These are phyloP conservation scores for Drosophila burlai DNA, from an alignment of 1,140 invertebrate genomes.

Conservation along the genomic window DNA sequence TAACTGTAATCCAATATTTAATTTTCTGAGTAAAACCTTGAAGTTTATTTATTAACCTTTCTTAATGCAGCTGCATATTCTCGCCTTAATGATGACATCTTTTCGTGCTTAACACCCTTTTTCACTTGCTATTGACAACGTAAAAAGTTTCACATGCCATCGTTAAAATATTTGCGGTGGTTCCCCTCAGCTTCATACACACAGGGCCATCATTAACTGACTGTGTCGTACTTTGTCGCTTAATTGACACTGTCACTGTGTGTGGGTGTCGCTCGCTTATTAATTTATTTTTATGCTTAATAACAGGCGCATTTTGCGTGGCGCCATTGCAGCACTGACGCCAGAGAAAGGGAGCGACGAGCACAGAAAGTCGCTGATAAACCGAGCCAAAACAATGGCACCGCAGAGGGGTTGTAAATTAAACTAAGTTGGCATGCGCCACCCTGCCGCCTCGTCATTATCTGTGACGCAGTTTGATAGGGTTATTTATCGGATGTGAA, in stretches of 20 bases:
- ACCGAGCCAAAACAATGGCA: conserved; percentile 28
- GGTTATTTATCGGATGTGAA: conserved; percentile 22
- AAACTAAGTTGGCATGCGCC: conserved; percentile 33
- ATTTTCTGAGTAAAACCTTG: not conserved
- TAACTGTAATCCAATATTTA: too few relatives aligned
- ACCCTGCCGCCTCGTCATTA: conserved; percentile 24
- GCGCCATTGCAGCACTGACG: conserved; percentile 47
- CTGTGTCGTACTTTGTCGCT: conserved; percentile 39
- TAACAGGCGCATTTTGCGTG: conserved; percentile 44
- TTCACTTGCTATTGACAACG: conserved; percentile 24
- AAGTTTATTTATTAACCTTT: not conserved
- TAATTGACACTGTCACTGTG: conserved; percentile 38
- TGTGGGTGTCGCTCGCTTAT: conserved; percentile 51
- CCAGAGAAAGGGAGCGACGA: conserved; percentile 1
- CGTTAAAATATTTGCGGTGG: conserved; percentile 56
- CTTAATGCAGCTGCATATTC: not conserved
- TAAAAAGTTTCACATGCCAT: conserved; percentile 45
- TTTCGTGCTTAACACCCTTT: conserved; percentile 3
- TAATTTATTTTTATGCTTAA: conserved; percentile 67
- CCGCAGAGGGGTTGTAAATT: conserved; percentile 32
- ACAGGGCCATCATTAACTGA: conserved; percentile 30
- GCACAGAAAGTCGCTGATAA: not conserved
- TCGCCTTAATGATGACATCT: conserved; percentile 15
- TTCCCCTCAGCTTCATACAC: not conserved
- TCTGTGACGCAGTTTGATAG: conserved; percentile 23